Percentiles rank a stretch among this genome's conserved stretches.
phyloP scores from a whole-genome alignment of 2,113 vertebrate species.

The Gopherus evgoodei region DNA sequence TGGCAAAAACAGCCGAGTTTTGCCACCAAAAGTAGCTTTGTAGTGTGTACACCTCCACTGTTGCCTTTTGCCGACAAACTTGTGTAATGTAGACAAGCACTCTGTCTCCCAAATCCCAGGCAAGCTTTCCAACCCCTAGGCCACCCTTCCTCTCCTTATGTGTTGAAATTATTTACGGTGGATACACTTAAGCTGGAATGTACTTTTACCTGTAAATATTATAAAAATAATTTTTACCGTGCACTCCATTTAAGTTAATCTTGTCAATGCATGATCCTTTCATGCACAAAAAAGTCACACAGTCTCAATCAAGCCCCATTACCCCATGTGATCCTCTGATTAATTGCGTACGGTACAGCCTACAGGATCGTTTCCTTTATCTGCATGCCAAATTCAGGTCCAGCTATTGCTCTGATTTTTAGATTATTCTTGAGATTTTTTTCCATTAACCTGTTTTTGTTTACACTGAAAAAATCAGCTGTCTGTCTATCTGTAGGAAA shows the following conservation, averaged over 20 bases:
- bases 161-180: neutral
- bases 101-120: neutral
- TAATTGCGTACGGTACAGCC: neutral
- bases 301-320: neutral
- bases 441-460: neutral
- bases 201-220: neutral
- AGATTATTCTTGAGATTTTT: neutral
- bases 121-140: neutral
- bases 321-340: neutral
- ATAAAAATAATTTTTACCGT: neutral
- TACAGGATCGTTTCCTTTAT: neutral
- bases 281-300: neutral
- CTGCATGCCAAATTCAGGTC: neutral
- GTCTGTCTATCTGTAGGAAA: neutral
- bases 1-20: no score
- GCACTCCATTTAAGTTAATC: neutral
- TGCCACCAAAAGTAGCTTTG: no score
- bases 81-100: no score
- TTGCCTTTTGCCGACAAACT: no score
- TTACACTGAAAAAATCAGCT: neutral
- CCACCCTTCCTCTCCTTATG: neutral
- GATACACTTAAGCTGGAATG: neutral
- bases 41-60: no score
- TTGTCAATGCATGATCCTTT: neutral
- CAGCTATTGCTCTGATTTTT: neutral